Base-by-base conservation (phyloP, 2,888 invertebrate species). In the Achlya flavicornis region DNA sequence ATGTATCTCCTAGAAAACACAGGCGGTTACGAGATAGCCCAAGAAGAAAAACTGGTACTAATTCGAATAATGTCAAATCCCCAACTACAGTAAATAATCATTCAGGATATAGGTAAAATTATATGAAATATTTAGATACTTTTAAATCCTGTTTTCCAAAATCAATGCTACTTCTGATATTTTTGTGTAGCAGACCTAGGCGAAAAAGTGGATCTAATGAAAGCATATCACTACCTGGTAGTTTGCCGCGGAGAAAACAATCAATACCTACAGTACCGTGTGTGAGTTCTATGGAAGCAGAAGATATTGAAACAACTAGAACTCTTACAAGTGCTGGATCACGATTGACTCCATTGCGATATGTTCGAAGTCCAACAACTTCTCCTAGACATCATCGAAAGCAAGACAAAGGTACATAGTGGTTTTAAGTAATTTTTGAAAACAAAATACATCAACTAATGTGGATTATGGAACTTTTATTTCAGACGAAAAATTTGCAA, bases 11-110 rank as follows among this genome's bases (percentile, higher is more conserved):
- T 58, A 94, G 95, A 70, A 95, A 95, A 85, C 92, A 94, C 68
- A 94, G 95, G 77, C 94, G 96, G 66, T 89, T 94, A 64, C 92
- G 96, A 66, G 96, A 96, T 67, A 96, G 95, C 78, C 95, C 96
- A 1, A 87, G 96, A 77, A 93, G 96, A 80, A 96, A 96, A 87
- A 95, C 95, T 38, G 89, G 88, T n/a, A 87, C 94, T 68, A 93
- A 92, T 73, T 91, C 94, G 59, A 86, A 88, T 63, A 85, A 88
- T 63, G 94, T 95, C 0, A 94, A 95, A 80, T 95, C 95, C 58
- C 95, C 95, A 11, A 93, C 88, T 12, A 72, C 89, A 60, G 71
- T 81, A 19, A 90, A 80, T 67, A 94, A 91, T 67, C 90, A 91
- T 71, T 85, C 92, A 57, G 86, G 88, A 62, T 93, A 93, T 73